phyloP scores from a whole-genome alignment of 2,797 vertebrate genomes.

The Enteromius paludinosus region DNA sequence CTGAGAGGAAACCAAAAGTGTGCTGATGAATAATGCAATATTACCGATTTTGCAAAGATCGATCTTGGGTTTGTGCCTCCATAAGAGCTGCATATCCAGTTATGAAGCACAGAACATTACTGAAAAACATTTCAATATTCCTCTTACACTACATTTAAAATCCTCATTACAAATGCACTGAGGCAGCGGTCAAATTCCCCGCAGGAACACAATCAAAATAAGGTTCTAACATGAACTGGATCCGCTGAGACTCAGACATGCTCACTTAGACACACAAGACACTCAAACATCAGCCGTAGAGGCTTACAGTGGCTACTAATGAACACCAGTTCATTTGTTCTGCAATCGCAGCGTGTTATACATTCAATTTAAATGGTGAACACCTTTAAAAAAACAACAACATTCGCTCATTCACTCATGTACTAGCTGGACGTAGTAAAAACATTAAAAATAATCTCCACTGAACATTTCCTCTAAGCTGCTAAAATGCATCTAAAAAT shows the following conservation, averaged over 20 bases:
- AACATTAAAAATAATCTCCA: neutral
- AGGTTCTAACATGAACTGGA: too few relatives aligned
- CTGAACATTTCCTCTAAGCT: neutral
- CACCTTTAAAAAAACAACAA: neutral
- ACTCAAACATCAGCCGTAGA: neutral
- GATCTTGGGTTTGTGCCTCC: neutral
- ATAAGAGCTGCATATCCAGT: neutral
- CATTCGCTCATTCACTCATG: neutral
- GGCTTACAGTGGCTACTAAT: conserved; percentile 13
- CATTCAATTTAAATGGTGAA: conserved; percentile 19
- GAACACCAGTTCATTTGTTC: neutral
- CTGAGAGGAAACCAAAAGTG: conserved; percentile 23
- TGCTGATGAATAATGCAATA: neutral
- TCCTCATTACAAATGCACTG: neutral
- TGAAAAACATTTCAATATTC: conserved; percentile 2
- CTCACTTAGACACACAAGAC: neutral
- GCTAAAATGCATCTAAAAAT: conserved; percentile 40
- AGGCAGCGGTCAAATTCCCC: neutral
- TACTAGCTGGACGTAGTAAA: neutral
- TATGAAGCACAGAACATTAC: neutral
- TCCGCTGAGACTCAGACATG: neutral
- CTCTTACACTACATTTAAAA: conserved; percentile 18
- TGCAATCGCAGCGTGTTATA: neutral
- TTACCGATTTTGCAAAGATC: neutral
- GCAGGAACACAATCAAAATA: neutral